Conservation (phyloP, 1,140 invertebrate species). For the Chironomus tepperi region DNA sequence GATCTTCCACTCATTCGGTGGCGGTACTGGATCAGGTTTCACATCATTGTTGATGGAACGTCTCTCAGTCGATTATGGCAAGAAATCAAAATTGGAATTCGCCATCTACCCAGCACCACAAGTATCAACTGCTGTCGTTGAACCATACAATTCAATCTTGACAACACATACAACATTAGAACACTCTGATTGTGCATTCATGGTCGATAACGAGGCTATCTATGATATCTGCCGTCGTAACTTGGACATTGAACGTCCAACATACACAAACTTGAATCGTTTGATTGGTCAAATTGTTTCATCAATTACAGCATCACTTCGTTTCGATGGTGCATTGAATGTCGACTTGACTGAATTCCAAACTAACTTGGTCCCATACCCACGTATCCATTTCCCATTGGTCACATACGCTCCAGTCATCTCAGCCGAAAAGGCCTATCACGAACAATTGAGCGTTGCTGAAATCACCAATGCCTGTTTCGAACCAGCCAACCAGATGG, state of each 20-base stretch:
- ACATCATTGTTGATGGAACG: constrained; percentile 76
- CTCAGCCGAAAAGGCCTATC: constrained; percentile 68
- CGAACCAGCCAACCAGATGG: constrained; percentile 77
- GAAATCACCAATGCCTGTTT: constrained; percentile 82
- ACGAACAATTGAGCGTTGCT: constrained; percentile 62
- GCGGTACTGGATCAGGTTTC: constrained; percentile 76
- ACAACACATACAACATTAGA: constrained; percentile 68
- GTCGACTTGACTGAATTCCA: constrained; percentile 79
- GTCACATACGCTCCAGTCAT: constrained; percentile 76
- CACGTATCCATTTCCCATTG: constrained; percentile 67
- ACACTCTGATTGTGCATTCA: constrained; percentile 67
- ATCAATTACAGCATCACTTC: constrained; percentile 70
- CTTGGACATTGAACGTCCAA: constrained; percentile 70
- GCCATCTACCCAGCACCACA: constrained; percentile 73
- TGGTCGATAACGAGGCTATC: constrained; percentile 75
- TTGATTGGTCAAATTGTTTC: constrained; percentile 73
- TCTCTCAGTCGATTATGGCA: constrained; percentile 80
- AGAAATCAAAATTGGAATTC: constrained; percentile 82
- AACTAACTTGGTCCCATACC: constrained; percentile 72
- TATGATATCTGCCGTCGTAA: constrained; percentile 80
- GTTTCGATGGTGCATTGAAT: constrained; percentile 76
- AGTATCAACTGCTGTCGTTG: constrained; percentile 67
- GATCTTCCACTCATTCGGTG: constrained; percentile 77
- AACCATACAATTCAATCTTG: constrained; percentile 70
- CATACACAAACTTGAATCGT: constrained; percentile 63